Evolutionary conservation across 1,140 invertebrate genomes (phyloP).

Genomic region (Homarus americanus): DNA sequence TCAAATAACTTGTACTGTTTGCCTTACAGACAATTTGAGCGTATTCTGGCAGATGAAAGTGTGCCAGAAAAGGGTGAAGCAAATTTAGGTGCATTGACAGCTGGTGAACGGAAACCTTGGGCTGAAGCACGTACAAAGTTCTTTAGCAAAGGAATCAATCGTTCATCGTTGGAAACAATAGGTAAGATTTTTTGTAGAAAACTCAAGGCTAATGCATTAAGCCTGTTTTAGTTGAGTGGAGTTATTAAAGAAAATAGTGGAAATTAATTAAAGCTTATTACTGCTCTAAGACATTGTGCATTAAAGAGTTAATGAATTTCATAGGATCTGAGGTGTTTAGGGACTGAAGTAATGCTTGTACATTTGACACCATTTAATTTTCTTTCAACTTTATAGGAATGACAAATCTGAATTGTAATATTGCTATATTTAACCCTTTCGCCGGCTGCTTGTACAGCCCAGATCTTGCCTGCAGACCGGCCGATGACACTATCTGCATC

Average conservation of each 20-base stretch:
- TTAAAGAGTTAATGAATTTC: too few relatives aligned
- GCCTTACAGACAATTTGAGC: conserved; percentile 90
- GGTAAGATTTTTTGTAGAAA: conserved; percentile 83
- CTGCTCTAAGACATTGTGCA: too few relatives aligned
- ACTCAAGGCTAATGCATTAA: neutral
- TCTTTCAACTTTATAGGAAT: too few relatives aligned
- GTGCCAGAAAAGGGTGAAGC: conserved; percentile 83
- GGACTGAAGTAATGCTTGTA: neutral
- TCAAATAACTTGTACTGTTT: too few relatives aligned
- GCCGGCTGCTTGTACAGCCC: too few relatives aligned
- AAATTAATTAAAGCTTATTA: too few relatives aligned
- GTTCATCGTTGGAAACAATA: conserved; percentile 91
- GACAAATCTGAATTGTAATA: too few relatives aligned
- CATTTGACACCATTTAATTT: neutral
- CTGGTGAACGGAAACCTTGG: conserved; percentile 93
- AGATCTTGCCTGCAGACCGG: too few relatives aligned
- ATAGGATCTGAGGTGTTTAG: too few relatives aligned
- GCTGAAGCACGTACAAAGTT: conserved; percentile 87
- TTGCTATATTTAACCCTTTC: too few relatives aligned
- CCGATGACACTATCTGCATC: too few relatives aligned
- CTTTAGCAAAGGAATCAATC: conserved; percentile 92
- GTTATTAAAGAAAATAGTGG: neutral
- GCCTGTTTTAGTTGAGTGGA: neutral
- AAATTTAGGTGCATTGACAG: conserved; percentile 92
- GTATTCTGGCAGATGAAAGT: conserved; percentile 88